These are phyloP conservation scores for Dermolepida albohirtum DNA, from an alignment of 2,888 invertebrate genomes.

Conservation along the genomic window DNA sequence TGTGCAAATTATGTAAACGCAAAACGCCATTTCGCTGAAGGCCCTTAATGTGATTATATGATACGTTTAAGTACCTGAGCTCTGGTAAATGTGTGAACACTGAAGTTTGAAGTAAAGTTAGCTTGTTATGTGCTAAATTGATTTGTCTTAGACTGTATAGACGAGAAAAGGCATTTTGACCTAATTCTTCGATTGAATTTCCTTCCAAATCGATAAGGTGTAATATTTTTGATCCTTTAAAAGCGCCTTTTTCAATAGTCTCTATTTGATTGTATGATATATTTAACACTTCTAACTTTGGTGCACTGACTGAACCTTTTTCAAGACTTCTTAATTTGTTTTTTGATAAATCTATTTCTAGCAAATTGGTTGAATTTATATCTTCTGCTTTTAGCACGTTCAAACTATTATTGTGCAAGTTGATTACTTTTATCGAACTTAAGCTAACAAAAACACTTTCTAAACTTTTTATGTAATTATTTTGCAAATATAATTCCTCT, in stretches of 20 bases:
- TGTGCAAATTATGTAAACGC: slow-evolving; percentile 57
- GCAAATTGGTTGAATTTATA: slow-evolving; percentile 55
- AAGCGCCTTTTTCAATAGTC: slow-evolving; percentile 52
- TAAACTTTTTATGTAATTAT: slow-evolving; percentile 54
- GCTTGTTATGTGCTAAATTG: slow-evolving; percentile 56
- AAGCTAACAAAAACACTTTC: slow-evolving; percentile 48
- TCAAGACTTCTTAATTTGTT: slow-evolving; percentile 54
- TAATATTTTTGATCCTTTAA: slow-evolving; percentile 55
- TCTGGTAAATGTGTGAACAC: slow-evolving; percentile 59
- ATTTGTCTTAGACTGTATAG: slow-evolving; percentile 55
- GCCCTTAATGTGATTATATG: slow-evolving; percentile 55
- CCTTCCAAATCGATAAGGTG: slow-evolving; percentile 57
- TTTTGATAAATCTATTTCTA: slow-evolving; percentile 53
- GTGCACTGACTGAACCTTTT: slow-evolving; percentile 51
- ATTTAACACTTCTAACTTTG: slow-evolving; percentile 53
- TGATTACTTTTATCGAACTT: slow-evolving; percentile 52
- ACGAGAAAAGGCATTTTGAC: slow-evolving; percentile 52
- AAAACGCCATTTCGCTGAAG: slow-evolving; percentile 58
- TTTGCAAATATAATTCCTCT: slow-evolving; percentile 55
- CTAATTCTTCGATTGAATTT: slow-evolving; percentile 55
- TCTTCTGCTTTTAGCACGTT: slow-evolving; percentile 52
- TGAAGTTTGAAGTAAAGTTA: slow-evolving; percentile 56
- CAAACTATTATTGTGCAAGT: slow-evolving; percentile 57
- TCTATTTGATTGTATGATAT: slow-evolving; percentile 57
- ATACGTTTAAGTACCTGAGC: slow-evolving; percentile 57